Percentiles rank a stretch among this genome's conserved stretches.
Conservation (phyloP, 1,140 invertebrate species). For the Ceratina calcarata region DNA sequence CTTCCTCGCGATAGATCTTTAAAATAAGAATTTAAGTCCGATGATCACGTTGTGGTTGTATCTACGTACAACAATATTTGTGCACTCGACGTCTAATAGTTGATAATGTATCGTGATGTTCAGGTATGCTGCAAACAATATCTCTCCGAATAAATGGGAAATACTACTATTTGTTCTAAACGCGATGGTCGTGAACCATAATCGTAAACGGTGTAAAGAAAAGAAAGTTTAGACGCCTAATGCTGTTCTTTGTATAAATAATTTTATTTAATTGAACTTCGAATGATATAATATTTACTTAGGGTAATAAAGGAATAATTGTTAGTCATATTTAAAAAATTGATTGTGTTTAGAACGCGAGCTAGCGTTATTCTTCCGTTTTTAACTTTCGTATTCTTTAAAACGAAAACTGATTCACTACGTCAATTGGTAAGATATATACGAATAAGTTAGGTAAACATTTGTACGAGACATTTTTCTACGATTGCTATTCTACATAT, state of each 20-base stretch:
- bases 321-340: neutral
- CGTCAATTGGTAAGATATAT: constrained; percentile 16
- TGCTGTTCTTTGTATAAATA: constrained; percentile 16
- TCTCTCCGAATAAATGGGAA: constrained; percentile 4
- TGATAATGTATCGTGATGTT: constrained; percentile 28
- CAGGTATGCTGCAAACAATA: constrained; percentile 5
- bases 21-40: constrained; percentile 10
- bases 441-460: constrained; percentile 30
- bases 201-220: neutral
- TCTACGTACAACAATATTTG: constrained; percentile 8
- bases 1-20: neutral
- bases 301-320: constrained; percentile 6
- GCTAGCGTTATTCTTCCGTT: neutral
- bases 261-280: constrained; percentile 12
- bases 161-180: neutral
- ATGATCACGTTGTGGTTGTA: constrained; percentile 10
- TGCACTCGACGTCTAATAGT: constrained; percentile 27
- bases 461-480: constrained; percentile 52
- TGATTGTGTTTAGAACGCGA: neutral
- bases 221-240: constrained; percentile 25
- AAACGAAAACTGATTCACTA: constrained; percentile 5
- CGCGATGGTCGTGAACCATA: neutral
- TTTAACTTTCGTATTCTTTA: neutral
- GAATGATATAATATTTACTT: constrained; percentile 9
- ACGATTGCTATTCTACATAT: constrained; percentile 35